A percentile compares a stretch with the other conserved stretches of the same genome.
These are phyloP conservation scores for Anolis apletophallus DNA, from an alignment of 2,797 vertebrate genomes.

Conservation along the genomic window DNA sequence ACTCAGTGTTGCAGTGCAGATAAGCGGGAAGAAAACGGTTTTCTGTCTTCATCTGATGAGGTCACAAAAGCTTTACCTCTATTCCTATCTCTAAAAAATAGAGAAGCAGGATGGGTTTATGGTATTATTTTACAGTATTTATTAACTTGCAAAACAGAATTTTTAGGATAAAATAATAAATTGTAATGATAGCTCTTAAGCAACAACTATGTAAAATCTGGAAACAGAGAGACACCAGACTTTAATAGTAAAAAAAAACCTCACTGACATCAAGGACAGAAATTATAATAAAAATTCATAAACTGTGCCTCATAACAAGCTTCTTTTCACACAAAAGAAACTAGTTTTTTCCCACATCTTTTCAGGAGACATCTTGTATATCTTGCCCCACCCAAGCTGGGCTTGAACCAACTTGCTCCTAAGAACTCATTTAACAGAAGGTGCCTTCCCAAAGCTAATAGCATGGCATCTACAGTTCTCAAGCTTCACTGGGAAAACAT, in stretches of 20 bases:
- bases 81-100: background rate
- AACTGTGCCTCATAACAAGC: conserved; percentile 67
- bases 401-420: conserved; percentile 70
- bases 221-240: background rate
- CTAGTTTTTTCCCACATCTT: conserved; percentile 72
- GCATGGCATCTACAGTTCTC: conserved; percentile 50
- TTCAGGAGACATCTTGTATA: conserved; percentile 58
- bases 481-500: conserved; percentile 43
- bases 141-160: background rate
- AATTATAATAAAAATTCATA: conserved; percentile 58
- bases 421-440: conserved; percentile 64
- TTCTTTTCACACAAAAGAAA: conserved; percentile 66
- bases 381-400: conserved; percentile 52
- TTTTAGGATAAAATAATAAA: background rate
- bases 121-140: background rate
- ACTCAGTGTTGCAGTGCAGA: too few species aligned
- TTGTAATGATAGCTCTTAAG: background rate
- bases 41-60: too few species aligned
- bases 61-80: background rate
- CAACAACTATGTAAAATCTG: background rate
- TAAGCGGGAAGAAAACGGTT: too few species aligned
- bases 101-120: background rate
- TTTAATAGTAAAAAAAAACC: background rate
- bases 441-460: conserved; percentile 62
- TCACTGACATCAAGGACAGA: conserved; percentile 35